Base-by-base conservation (phyloP, 2,797 vertebrate species). In the Sphenodon punctatus region DNA sequence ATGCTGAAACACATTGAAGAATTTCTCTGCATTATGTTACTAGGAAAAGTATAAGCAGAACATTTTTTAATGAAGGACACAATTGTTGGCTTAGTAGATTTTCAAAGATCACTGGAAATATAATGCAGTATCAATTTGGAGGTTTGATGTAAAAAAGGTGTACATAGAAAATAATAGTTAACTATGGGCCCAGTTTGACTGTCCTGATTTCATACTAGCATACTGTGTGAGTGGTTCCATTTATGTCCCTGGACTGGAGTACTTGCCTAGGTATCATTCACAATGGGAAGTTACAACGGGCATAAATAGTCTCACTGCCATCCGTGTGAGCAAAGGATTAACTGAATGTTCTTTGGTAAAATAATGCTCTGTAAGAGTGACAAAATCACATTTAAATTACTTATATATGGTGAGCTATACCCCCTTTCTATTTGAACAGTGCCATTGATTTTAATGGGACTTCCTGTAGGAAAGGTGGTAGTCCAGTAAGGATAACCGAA, bases 21-120 rank as follows among this genome's bases (percentile, higher is more conserved):
- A 25, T 43, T 81, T 89, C 77, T 82, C 25, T 75, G 67, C 78
- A n/a, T 67, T 83, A 74, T 74, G 83, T 55, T 85, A 5, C 30
- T 78, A 86, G 72, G 69, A 67, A 80, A 88, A 67, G 38, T 30
- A 39, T 4, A 84, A n/a, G 68, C 32, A 60, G 58, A 67, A 60
- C 22, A 41, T 66, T 67, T 41, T 55, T 92, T 84, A 77, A 63
- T 69, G 42, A 81, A 87, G 60, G 43, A 68, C 64, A 10, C 16
- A 79, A 27, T 58, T 88, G 41, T 83, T 87, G 51, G 87, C 30
- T 59, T 67, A 63, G 58, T 25, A 79, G n/a, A 34, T 78, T 10
- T 86, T 88, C 77, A 75, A 88, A 75, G 27, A 79, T 45, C 13
- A 61, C 43, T 51, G 39, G 39, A 67, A 75, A 56, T 49, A 64